Evolutionary conservation across 2,113 vertebrate genomes (phyloP), one percentile per base, ranked within the genome.

Genomic region (Macroglossus sobrinus): DNA sequence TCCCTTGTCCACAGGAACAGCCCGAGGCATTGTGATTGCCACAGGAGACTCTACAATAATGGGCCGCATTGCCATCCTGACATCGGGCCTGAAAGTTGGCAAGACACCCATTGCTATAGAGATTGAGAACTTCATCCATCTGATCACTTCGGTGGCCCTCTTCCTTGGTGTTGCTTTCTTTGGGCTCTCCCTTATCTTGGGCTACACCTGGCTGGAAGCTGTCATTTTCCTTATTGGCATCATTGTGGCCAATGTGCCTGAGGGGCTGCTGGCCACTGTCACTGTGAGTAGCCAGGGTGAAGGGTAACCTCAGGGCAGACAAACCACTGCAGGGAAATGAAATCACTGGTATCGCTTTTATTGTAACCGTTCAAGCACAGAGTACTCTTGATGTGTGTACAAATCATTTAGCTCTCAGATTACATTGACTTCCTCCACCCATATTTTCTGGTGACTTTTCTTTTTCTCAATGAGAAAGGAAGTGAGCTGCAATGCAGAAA

Each of bases 171-270:
- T 97, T 61, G 1, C n/a, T 3, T 98, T 98, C 93, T 98, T 98
- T 26, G 35, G 16, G 0, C 96, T 98, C 53, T 97, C 98, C 0
- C 24, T 98, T 5, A 3, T 92, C 50, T 61, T 98, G 94, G 98
- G 97, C 89, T 98, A 98, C 0, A 21, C 30, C 91, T 97, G 98
- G 96, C 96, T 98, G 71, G 97, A 98, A 38, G 97, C 98, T n/a
- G 74, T 98, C 68, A 97, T 98, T 64, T 98, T 98, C 74, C 98
- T 98, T n/a, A 98, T 98, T 19, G 98, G 98, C 85, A 98, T 98
- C 84, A 97, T 98, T 15, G 98, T 98, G 82, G 98, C 98, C 66
- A 98, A 98, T 19, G 98, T 98, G n/a, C 98, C 98, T 4, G 98
- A 98, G 91, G 98, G 98, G 35, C 93, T 98, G n/a, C 93, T 98